phyloP scores from a whole-genome alignment of 35 echinoderm and acorn worm species.

The Amphiura filiformis region DNA sequence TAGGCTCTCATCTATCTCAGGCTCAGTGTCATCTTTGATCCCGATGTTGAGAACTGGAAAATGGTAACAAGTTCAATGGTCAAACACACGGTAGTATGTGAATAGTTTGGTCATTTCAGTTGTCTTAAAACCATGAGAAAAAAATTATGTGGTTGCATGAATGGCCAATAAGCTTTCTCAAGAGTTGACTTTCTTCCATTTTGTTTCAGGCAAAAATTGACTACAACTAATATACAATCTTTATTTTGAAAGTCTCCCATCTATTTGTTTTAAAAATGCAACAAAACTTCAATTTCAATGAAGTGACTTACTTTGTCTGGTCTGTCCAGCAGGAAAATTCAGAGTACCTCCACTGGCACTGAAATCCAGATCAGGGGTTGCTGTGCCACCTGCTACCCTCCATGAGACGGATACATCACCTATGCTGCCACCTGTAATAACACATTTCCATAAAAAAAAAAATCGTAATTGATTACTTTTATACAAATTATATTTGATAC shows the following conservation, averaged over 20 bases:
- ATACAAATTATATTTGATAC: background rate
- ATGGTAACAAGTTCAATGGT: background rate
- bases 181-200: too few relatives aligned
- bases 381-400: constrained; percentile 64
- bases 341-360: constrained; percentile 86
- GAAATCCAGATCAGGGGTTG: constrained; percentile 67
- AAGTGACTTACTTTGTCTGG: constrained; percentile 80
- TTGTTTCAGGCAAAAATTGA: too few relatives aligned
- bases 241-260: too few relatives aligned
- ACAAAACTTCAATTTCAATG: too few relatives aligned
- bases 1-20: constrained; percentile 78
- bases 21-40: constrained; percentile 76
- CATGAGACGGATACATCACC: constrained; percentile 91
- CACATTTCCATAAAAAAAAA: background rate
- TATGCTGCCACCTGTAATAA: constrained; percentile 80
- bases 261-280: too few relatives aligned
- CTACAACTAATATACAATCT: too few relatives aligned
- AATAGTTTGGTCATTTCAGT: background rate
- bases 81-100: background rate
- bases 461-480: too few relatives aligned
- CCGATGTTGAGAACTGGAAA: constrained; percentile 83
- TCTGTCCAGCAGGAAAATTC: constrained; percentile 79
- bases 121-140: too few relatives aligned
- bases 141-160: too few relatives aligned
- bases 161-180: too few relatives aligned